phyloP scores from a whole-genome alignment of 1,140 invertebrate species.

The Cyclina sinensis region DNA sequence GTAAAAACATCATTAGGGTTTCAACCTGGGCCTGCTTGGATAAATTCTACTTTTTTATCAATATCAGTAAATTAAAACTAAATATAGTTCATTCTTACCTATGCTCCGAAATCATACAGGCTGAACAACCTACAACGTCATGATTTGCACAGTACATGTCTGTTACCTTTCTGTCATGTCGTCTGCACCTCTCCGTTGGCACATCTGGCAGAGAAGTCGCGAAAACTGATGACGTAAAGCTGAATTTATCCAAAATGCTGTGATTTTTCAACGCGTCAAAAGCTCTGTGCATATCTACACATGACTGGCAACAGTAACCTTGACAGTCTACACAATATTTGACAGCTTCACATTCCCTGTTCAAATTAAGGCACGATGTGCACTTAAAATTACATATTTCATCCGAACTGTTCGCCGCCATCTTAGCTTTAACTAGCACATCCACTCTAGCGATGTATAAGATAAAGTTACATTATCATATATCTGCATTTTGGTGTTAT shows the following conservation, averaged over 20 bases:
- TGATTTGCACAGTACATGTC: slow-evolving; percentile 21
- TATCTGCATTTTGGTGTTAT: no score
- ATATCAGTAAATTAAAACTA: no score
- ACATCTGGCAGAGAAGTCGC: not conserved
- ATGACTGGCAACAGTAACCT: slow-evolving; percentile 23
- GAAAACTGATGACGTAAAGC: not conserved
- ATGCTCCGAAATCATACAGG: not conserved
- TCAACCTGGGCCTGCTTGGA: no score
- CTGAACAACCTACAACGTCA: not conserved
- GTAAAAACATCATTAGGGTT: no score
- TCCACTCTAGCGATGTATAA: no score
- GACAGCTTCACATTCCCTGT: not conserved
- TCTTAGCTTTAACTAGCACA: not conserved
- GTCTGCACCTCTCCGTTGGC: not conserved
- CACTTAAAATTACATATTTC: not conserved
- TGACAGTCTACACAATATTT: slow-evolving; percentile 20
- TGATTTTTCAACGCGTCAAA: not conserved
- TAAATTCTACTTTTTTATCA: no score
- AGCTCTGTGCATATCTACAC: not conserved
- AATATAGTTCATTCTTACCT: no score
- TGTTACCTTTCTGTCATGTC: not conserved
- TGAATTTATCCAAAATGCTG: not conserved
- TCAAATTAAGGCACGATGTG: not conserved
- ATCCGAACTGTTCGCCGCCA: not conserved
- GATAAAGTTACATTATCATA: no score